Base-by-base conservation (phyloP, 2,113 vertebrate species). In the Hirundichthys speculiger region DNA sequence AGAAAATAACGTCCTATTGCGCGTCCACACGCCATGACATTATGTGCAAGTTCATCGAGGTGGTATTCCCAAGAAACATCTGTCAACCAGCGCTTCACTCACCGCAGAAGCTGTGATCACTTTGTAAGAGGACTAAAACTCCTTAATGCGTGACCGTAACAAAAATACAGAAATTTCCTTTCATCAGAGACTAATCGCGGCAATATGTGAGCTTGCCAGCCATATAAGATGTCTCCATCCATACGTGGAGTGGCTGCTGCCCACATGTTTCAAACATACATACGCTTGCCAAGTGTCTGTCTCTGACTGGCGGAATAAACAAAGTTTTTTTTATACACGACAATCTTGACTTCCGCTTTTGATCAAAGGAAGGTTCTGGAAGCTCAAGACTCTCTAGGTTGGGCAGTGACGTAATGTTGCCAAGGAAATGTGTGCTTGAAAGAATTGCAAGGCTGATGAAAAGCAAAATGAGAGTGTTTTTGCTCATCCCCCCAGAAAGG, bases 191-290 rank as follows among this genome's bases (percentile, higher is more conserved):
- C 27, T 68, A 75, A 79, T 76, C 82, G 73, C 52, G 69, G 58
- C 52, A 27, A 59, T 30, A 20, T 67, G 75, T 41, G 55, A 41
- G 53, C 47, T 43, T 42, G 20, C 34, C 38, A 5, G 2, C 34
- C 38, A 4, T 46, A 14, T 56, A 30, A 42, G 51, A 64, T 47
- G 62, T 66, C 64, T 79, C 24, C 64, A 55, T 75, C 16, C 50
- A n/a, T 55, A 50, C 22, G 9, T 20, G 21, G 61, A 20, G 43
- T 6, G 63, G 64, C 74, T 83, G 80, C 69, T 50, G 56, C 80
- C 75, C 84, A 89, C 79, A 66, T 88, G 84, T 82, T 77, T 65
- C n/a, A 64, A 46, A 50, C 38, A 7, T 46, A 69, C 67, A 73
- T 39, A n/a, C 63, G 48, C 43, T 3, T 16, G 51, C 72, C 80